Conservation (phyloP, 2,888 invertebrate species). For the Rhagonycha fulva region DNA sequence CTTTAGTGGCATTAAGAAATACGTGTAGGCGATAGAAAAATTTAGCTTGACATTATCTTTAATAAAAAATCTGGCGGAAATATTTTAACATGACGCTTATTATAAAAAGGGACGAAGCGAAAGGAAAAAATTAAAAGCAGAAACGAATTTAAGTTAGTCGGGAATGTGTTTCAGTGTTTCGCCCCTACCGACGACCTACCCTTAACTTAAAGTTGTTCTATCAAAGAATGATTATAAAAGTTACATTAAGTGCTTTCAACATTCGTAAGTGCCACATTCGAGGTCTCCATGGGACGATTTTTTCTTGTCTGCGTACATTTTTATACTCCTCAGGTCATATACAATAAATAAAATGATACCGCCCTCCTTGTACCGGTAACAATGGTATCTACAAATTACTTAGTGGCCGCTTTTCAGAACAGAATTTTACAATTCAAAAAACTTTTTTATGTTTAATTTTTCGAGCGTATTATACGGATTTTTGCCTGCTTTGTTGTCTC, state of each 20-base stretch:
- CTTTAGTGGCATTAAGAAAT: background rate
- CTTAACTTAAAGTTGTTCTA: conserved; percentile 15
- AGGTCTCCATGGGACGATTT: conserved; percentile 11
- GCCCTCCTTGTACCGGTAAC: conserved; percentile 14
- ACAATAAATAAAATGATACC: conserved; percentile 22
- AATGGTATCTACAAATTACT: conserved; percentile 7
- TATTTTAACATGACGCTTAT: conserved; percentile 18
- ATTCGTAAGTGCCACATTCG: conserved; percentile 19
- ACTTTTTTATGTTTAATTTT: conserved; percentile 14
- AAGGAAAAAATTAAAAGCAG: conserved; percentile 21
- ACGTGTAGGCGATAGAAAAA: conserved; percentile 2
- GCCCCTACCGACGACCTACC: conserved; percentile 1
- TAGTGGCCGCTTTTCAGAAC: conserved; percentile 7
- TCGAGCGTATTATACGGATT: conserved; percentile 9
- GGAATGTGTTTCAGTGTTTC: conserved; percentile 12
- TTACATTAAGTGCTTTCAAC: conserved; percentile 18
- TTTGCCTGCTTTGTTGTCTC: conserved; percentile 9
- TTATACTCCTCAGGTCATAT: conserved; percentile 26
- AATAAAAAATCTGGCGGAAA: conserved; percentile 18
- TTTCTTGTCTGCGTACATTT: conserved; percentile 24
- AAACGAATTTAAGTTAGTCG: conserved; percentile 14
- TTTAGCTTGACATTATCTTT: conserved; percentile 17
- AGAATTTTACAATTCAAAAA: conserved; percentile 15
- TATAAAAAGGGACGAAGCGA: conserved; percentile 13
- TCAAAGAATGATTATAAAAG: conserved; percentile 15